A percentile compares a stretch with the other conserved stretches of the same genome.
Conservation (phyloP, 2,113 vertebrate genomes). For the Gadus macrocephalus region DNA sequence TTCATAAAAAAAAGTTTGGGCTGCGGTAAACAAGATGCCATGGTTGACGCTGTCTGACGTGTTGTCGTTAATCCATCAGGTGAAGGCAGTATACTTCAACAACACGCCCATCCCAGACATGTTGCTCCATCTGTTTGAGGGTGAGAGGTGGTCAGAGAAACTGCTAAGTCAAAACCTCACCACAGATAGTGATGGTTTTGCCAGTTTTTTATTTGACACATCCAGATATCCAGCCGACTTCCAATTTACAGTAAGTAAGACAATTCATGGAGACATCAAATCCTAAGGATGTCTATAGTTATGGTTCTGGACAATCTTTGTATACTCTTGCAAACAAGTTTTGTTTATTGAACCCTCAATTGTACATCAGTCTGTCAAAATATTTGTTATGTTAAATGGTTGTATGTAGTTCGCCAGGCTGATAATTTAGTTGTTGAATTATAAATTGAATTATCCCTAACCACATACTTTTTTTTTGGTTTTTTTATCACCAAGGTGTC, state of each 20-base stretch:
- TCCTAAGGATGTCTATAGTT: too few species aligned
- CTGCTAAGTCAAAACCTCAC: conserved; percentile 50
- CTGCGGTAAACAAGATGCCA: too few species aligned
- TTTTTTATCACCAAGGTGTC: too few species aligned
- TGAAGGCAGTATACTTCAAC: conserved; percentile 48
- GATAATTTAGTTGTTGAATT: too few species aligned
- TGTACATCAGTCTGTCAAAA: too few species aligned
- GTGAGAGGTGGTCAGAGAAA: conserved; percentile 4
- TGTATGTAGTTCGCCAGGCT: neutral
- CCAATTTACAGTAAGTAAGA: conserved; percentile 41
- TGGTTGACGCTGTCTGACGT: neutral
- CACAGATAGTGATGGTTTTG: conserved; percentile 54
- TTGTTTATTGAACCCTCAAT: too few species aligned
- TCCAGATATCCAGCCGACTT: neutral
- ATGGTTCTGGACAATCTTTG: too few species aligned
- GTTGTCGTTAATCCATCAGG: conserved; percentile 30
- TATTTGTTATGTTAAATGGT: neutral
- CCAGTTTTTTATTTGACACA: conserved; percentile 53
- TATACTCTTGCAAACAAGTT: too few species aligned
- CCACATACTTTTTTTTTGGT: too few species aligned
- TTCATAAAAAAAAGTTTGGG: neutral
- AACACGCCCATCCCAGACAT: conserved; percentile 38
- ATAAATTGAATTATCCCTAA: too few species aligned
- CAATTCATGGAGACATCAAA: too few species aligned
- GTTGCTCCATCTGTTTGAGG: conserved; percentile 43